Conservation (phyloP, 1,140 invertebrate genomes). For the Hormaphis cornu region DNA sequence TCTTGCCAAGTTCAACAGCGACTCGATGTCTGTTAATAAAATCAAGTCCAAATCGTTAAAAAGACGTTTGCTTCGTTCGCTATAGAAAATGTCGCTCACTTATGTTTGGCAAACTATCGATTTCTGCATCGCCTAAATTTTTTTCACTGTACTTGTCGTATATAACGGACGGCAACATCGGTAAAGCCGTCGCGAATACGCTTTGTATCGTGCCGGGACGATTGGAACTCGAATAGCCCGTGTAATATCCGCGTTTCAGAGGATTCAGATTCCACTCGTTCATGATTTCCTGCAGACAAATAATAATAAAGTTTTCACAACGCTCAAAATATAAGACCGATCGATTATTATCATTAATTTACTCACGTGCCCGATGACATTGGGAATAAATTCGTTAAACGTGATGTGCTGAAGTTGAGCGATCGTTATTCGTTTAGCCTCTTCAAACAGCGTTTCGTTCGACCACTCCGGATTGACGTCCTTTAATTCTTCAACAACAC, state of each 20-base stretch:
- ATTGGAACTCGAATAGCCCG: neutral
- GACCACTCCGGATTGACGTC: slow-evolving; percentile 45
- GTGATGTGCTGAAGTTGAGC: slow-evolving; percentile 52
- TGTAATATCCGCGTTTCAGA: neutral
- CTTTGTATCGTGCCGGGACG: neutral
- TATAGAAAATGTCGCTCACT: too few relatives aligned
- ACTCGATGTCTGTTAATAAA: neutral
- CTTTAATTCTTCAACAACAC: slow-evolving; percentile 39
- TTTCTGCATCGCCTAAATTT: neutral
- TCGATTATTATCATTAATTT: neutral
- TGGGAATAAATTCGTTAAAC: slow-evolving; percentile 52
- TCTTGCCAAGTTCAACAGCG: slow-evolving; percentile 4
- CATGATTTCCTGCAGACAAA: neutral
- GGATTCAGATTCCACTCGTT: slow-evolving; percentile 7
- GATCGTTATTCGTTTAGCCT: slow-evolving; percentile 47
- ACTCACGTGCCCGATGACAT: slow-evolving; percentile 44
- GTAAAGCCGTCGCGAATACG: neutral
- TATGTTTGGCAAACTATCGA: neutral
- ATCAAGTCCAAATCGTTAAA: neutral
- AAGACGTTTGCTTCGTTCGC: too few relatives aligned
- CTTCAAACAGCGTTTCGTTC: slow-evolving; percentile 46
- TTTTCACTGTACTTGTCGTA: slow-evolving; percentile 9
- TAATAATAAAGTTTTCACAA: neutral
- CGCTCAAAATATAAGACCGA: neutral
- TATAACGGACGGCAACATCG: neutral